Conservation (phyloP, 2,888 invertebrate genomes). For the Laothoe populi region DNA sequence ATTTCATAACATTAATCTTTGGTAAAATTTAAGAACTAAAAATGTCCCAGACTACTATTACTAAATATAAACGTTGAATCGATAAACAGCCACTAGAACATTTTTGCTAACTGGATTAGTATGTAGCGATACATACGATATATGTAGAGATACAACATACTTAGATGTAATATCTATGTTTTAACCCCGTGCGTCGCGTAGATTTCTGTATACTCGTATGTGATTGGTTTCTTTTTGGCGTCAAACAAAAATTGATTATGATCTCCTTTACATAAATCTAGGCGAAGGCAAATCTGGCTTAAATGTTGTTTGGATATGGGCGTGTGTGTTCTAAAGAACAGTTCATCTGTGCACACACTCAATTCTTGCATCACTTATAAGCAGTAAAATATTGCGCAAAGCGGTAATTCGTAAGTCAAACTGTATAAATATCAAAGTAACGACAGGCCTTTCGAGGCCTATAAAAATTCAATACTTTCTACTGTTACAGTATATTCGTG, state of each 20-base stretch:
- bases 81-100: not conserved
- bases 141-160: not conserved
- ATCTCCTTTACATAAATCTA: too few relatives aligned
- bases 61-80: not conserved
- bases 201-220: too few relatives aligned
- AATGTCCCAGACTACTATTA: not conserved
- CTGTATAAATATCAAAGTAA: constrained; percentile 62
- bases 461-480: constrained; percentile 38
- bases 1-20: constrained; percentile 50
- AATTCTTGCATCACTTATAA: constrained; percentile 57
- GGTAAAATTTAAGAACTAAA: constrained; percentile 36
- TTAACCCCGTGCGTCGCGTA: too few relatives aligned
- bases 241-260: too few relatives aligned
- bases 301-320: too few relatives aligned
- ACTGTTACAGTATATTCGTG: not conserved
- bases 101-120: not conserved
- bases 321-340: constrained; percentile 44
- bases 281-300: too few relatives aligned
- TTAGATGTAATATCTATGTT: not conserved
- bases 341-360: constrained; percentile 68
- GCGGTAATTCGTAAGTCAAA: constrained; percentile 58
- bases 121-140: too few relatives aligned
- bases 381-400: constrained; percentile 64
- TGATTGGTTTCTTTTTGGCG: too few relatives aligned
- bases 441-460: constrained; percentile 49